A percentile compares a stretch with the other conserved stretches of the same genome.
Evolutionary conservation across 2,113 vertebrate genomes (phyloP).

Genomic region (Illadopsis cleaveri): DNA sequence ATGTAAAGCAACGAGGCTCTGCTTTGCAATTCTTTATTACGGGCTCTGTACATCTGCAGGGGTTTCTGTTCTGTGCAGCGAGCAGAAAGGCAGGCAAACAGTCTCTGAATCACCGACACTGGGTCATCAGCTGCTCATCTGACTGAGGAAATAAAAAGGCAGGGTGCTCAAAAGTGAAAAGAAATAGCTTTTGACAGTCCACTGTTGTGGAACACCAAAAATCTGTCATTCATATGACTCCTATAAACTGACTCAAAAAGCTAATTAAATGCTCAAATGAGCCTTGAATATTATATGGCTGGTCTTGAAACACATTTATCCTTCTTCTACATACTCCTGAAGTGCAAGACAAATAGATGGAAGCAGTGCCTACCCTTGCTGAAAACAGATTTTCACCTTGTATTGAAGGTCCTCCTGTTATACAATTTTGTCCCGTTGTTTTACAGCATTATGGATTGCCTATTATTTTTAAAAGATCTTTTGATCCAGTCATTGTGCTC

Average conservation of each 20-base stretch:
- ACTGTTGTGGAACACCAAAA: constrained; percentile 11
- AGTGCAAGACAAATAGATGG: neutral
- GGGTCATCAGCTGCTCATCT: constrained; percentile 30
- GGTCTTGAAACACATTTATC: neutral
- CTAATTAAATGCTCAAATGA: constrained; percentile 32
- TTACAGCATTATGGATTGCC: neutral
- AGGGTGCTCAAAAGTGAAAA: constrained; percentile 18
- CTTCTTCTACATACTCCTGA: neutral
- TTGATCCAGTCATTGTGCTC: neutral
- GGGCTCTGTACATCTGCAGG: neutral
- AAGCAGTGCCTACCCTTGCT: neutral
- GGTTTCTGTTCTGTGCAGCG: neutral
- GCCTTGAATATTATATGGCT: neutral
- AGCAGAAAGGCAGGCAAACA: neutral
- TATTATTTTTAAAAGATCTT: neutral
- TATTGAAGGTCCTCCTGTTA: neutral
- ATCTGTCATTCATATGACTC: constrained; percentile 23
- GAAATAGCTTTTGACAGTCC: constrained; percentile 40
- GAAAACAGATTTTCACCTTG: neutral
- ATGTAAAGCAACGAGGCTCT: neutral
- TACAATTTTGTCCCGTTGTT: neutral
- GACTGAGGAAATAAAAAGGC: constrained; percentile 42
- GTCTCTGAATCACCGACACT: neutral
- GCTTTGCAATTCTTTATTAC: neutral
- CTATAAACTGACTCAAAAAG: constrained; percentile 2